phyloP scores from a whole-genome alignment of 1,140 invertebrate species.

The Macrosteles quadrilineatus region DNA sequence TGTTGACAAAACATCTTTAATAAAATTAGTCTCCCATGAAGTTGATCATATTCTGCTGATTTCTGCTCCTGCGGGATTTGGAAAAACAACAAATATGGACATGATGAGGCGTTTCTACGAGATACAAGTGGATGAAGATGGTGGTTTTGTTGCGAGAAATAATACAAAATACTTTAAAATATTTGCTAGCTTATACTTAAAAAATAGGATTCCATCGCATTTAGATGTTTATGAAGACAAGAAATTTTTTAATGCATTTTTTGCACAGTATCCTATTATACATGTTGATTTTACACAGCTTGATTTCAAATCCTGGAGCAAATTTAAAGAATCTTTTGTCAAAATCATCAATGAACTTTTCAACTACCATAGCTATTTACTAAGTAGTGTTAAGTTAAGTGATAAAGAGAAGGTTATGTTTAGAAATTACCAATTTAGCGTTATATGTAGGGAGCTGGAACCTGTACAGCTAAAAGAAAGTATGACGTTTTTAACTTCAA shows the following conservation, averaged over 20 bases:
- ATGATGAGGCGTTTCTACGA: slow-evolving; percentile 9
- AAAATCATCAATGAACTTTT: background rate
- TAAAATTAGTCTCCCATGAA: background rate
- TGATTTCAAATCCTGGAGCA: background rate
- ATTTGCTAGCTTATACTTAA: background rate
- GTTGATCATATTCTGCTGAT: too few species aligned
- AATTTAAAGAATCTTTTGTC: background rate
- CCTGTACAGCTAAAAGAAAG: background rate
- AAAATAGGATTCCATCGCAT: background rate
- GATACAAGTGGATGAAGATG: background rate
- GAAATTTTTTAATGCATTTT: background rate
- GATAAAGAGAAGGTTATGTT: background rate
- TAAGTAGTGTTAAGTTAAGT: background rate
- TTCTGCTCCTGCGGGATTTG: background rate
- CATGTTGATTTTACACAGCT: background rate
- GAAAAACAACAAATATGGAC: slow-evolving; percentile 16
- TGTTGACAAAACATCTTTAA: slow-evolving; percentile 3
- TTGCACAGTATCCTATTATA: slow-evolving; percentile 5
- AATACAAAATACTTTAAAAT: slow-evolving; percentile 4
- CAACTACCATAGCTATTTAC: background rate
- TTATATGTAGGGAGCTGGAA: background rate
- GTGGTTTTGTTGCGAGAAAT: background rate
- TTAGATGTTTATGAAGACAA: slow-evolving; percentile 18
- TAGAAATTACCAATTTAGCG: background rate
- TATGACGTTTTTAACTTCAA: background rate